Evolutionary conservation across 2,113 vertebrate genomes (phyloP).

Genomic region (Stigmatopora argus): DNA sequence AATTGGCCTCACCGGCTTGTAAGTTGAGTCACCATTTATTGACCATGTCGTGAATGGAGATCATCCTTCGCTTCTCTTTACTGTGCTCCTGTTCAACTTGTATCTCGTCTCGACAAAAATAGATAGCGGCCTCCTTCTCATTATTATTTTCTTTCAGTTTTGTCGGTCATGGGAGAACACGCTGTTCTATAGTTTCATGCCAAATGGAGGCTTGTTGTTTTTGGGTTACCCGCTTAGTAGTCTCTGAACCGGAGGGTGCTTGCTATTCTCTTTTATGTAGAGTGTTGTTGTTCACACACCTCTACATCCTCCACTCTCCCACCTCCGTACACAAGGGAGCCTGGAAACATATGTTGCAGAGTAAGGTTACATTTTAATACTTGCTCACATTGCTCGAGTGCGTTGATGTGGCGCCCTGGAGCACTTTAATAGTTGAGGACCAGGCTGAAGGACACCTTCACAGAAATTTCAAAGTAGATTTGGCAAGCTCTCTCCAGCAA

Average conservation of each 20-base stretch:
- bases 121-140: conserved; percentile 16
- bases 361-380: conserved; percentile 39
- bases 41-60: conserved; percentile 9
- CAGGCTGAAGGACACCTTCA: conserved; percentile 1
- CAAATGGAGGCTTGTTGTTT: conserved; percentile 34
- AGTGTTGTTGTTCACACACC: conserved; percentile 47
- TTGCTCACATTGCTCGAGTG: neutral
- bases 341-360: conserved; percentile 45
- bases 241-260: conserved; percentile 14
- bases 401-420: neutral
- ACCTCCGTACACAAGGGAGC: conserved; percentile 34
- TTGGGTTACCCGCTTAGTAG: conserved; percentile 42
- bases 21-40: conserved; percentile 8
- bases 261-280: conserved; percentile 48
- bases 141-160: conserved; percentile 12
- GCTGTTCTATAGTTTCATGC: conserved; percentile 32
- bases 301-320: conserved; percentile 22
- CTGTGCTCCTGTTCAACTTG: neutral
- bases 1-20: conserved; percentile 15
- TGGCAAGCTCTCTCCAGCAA: neutral
- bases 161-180: conserved; percentile 25
- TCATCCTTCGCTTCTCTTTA: neutral
- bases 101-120: conserved; percentile 19
- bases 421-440: neutral
- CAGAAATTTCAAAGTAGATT: neutral